These are phyloP conservation scores for Hololepta plana DNA, from an alignment of 2,888 invertebrate species.

Conservation along the genomic window DNA sequence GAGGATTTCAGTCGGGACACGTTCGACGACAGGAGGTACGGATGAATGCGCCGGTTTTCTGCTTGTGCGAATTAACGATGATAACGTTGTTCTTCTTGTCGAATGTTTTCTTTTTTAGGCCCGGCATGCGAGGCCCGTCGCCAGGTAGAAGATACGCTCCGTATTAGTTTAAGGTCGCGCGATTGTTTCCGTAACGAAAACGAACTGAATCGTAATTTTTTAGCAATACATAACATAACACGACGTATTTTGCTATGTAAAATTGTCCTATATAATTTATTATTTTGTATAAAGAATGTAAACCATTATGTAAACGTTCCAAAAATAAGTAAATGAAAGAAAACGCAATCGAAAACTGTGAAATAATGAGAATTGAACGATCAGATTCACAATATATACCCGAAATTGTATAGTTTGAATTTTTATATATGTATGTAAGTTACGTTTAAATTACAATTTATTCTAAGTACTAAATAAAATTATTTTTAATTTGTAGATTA, in stretches of 20 bases:
- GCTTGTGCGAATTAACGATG: background rate
- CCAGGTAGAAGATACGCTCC: conserved; percentile 76
- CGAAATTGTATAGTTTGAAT: too few species aligned
- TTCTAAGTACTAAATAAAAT: too few species aligned
- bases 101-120: conserved; percentile 32
- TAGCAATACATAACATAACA: background rate
- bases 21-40: conserved; percentile 69
- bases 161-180: conserved; percentile 33
- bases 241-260: conserved; percentile 2
- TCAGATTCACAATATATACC: too few species aligned
- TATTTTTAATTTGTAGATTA: too few species aligned
- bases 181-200: conserved; percentile 3
- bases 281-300: too few species aligned
- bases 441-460: too few species aligned
- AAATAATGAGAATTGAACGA: too few species aligned
- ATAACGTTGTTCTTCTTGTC: conserved; percentile 3
- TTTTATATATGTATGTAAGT: too few species aligned
- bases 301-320: too few species aligned
- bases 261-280: background rate
- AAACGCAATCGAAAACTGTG: too few species aligned
- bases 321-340: too few species aligned
- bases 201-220: conserved; percentile 2
- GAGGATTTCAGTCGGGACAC: conserved; percentile 80
- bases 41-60: conserved; percentile 9
- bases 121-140: conserved; percentile 63